Evolutionary conservation across 2,113 vertebrate species (phyloP).

Genomic region (Varanus komodoensis): DNA sequence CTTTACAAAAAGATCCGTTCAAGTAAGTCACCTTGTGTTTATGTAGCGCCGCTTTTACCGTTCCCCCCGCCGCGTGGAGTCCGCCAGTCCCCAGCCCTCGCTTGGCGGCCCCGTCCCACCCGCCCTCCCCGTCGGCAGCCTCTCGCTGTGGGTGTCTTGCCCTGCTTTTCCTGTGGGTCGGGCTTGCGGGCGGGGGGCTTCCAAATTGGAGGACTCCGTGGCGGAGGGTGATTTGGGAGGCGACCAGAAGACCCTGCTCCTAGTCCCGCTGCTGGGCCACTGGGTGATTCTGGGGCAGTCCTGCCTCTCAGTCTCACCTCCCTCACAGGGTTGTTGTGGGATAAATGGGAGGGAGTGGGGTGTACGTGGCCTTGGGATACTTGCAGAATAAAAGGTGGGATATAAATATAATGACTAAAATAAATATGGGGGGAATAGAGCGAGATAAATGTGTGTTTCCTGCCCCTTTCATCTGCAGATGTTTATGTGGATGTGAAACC

Average conservation of each 20-base stretch:
- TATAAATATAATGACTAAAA: neutral
- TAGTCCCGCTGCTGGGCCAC: too few species aligned
- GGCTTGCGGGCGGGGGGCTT: neutral
- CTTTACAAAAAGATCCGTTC: conserved; percentile 99
- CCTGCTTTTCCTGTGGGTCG: neutral
- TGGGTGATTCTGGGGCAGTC: too few species aligned
- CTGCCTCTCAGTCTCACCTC: too few species aligned
- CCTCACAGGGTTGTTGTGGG: too few species aligned
- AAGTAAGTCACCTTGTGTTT: conserved; percentile 84
- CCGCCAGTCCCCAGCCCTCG: neutral
- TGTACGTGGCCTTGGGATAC: too few species aligned
- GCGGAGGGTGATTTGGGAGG: neutral
- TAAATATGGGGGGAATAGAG: too few species aligned
- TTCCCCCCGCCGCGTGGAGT: neutral
- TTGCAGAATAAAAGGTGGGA: too few species aligned
- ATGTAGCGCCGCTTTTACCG: neutral
- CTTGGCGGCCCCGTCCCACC: neutral
- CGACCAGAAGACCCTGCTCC: too few species aligned
- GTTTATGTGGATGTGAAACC: conserved; percentile 98
- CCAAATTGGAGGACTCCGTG: neutral
- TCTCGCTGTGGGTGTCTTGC: neutral
- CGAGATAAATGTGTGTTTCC: neutral
- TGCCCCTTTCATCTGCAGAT: conserved; percentile 72
- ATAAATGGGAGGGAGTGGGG: too few species aligned
- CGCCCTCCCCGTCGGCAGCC: too few species aligned